Base-by-base conservation (phyloP, 2,797 vertebrate genomes). In the Sandelia bainsii region DNA sequence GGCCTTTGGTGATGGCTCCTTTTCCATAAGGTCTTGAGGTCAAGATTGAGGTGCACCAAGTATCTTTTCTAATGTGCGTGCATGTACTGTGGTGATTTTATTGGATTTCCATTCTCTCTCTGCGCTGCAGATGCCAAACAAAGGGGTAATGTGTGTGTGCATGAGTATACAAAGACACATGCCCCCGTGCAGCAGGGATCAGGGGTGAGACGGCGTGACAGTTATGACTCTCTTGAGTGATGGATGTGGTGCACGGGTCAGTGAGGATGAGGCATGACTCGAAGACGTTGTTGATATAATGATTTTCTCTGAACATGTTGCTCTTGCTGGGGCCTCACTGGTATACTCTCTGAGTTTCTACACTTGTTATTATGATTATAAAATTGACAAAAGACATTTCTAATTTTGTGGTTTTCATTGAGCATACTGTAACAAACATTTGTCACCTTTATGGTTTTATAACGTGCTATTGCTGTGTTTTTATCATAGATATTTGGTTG, bases 191-290 rank as follows among this genome's bases (percentile, higher is more conserved):
- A 63, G 68, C 25, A 45, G 39, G 49, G 81, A 69, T 79, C 79
- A 84, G 65, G 62, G 73, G 68, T 81, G 69, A 23, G 52, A 29
- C 1, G 1, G 10, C 16, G 12, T 40, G 61, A 85, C 64, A 84
- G 73, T 83, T 89, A 79, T 29, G 60, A 44, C 16, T 83, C 79
- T 73, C 62, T 56, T 8, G 81, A 44, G 81, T 69, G 73, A 72
- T 40, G 59, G 58, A 62, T 22, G 27, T 17, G 51, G 73, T 71
- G 54, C 49, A 13, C 8, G 3, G 79, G 68, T 87, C 81, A 82
- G 50, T 0, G 72, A 34, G 50, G 58, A 68, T 2, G 45, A 62
- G 42, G 44, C 48, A 9, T 60, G 63, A 44, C 53, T 70, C 29
- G 54, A 48, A 79, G 73, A 81, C 53, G 49, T 22, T 0, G 13